Evolutionary conservation across 2,797 vertebrate species (phyloP).

Genomic region (Varecia variegata): DNA sequence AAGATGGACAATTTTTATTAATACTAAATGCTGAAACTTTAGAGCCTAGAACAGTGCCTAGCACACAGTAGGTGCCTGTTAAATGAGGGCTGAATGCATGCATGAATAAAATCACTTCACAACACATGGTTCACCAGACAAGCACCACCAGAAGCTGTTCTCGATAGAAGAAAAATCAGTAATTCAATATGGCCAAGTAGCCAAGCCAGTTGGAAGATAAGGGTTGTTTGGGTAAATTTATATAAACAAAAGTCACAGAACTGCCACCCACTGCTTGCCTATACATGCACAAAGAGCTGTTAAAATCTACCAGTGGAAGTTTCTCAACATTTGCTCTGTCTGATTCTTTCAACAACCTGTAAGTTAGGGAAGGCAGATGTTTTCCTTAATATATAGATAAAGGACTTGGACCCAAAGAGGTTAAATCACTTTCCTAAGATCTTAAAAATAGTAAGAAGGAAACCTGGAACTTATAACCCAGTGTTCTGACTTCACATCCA

Average conservation of each 20-base stretch:
- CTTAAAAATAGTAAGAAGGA: not conserved
- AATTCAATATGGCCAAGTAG: constrained; percentile 65
- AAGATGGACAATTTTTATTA: not conserved
- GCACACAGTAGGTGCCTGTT: not conserved
- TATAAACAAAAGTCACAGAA: constrained; percentile 61
- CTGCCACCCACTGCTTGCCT: constrained; percentile 39
- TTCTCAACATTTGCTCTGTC: not conserved
- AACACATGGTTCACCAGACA: not conserved
- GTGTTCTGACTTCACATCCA: not conserved
- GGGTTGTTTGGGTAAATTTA: constrained; percentile 55
- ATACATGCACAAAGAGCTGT: not conserved
- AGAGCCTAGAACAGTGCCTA: not conserved
- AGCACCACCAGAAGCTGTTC: constrained; percentile 64
- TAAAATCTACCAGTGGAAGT: not conserved
- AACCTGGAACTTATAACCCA: not conserved
- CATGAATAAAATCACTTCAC: not conserved
- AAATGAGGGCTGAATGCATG: not conserved
- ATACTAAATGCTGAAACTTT: not conserved
- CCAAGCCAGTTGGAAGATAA: constrained; percentile 67
- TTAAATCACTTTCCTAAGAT: not conserved
- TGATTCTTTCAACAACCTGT: not conserved
- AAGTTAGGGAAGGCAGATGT: not conserved
- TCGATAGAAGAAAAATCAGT: constrained; percentile 68
- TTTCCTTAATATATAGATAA: not conserved
- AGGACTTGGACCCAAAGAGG: not conserved